Evolutionary conservation across 2,888 invertebrate genomes (phyloP), one percentile per base, ranked within the genome.

Genomic region (Tipula lateralis): DNA sequence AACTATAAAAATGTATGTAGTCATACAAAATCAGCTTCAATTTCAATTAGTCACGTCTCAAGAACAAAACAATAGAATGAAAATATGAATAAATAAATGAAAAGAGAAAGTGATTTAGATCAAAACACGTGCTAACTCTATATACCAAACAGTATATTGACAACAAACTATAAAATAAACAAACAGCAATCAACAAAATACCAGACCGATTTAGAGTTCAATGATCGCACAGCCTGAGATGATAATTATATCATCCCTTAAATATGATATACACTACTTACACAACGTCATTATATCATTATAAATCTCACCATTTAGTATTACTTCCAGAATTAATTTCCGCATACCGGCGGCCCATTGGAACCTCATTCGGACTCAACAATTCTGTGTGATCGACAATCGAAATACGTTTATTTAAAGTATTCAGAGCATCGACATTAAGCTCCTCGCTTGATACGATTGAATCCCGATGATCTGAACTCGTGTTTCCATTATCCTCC

Each of bases 321-420:
- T n/a, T 30, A 30, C n/a, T 82, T 16, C 82, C 32, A 85, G 90
- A 90, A 30, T 89, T 87, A 86, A 90, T 90, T 86, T 90, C 90
- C 84, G 90, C 90, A 86, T 90, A 90, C 0, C 90, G 89, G 83
- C 90, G 87, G 19, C 90, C 90, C 87, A 90, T 88, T n/a, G 90
- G 90, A 86, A 87, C 90, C 87, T 90, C 90, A 86, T 90, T 89
- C 9, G 90, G 90, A 87, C 90, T 90, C 82, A 90, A 86, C 83
- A 88, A 84, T 84, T 86, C 50, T 81, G 85, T 34, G 80, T 85
- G 85, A 29, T 86, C 84, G 24, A 36, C 36, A 29, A 82, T 13
- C 19, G 82, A 82, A 30, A 30, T 16, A 30, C 82, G 82, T 29
- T 81, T 30, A 82, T 30, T 30, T 5, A 82, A 30, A 0, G 82